These are phyloP conservation scores for Trogon surrucura DNA, from an alignment of 2,113 vertebrate genomes.

Conservation along the genomic window DNA sequence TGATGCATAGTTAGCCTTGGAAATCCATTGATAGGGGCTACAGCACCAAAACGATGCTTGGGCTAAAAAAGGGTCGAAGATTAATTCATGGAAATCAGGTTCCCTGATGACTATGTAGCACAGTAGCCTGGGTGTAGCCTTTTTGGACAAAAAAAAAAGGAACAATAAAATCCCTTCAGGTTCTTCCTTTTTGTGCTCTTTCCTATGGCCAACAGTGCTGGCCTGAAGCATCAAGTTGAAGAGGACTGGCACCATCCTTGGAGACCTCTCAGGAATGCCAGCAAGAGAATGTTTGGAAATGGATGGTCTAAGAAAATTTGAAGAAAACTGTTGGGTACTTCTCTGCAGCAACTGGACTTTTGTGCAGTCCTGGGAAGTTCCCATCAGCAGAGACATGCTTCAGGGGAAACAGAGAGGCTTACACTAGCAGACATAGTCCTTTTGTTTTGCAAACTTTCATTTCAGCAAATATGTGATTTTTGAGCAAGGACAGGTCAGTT, in stretches of 20 bases:
- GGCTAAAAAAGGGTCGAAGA: neutral
- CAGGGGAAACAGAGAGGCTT: accelerated
- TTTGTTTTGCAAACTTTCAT: neutral
- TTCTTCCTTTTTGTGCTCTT: neutral
- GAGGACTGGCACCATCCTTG: accelerated
- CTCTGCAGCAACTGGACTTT: neutral
- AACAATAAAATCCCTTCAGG: neutral
- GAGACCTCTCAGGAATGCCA: neutral
- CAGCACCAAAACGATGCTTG: neutral
- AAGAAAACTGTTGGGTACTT: neutral
- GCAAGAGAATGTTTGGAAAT: neutral
- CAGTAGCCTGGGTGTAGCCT: neutral
- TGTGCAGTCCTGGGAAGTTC: neutral
- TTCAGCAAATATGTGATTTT: neutral
- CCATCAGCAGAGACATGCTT: neutral
- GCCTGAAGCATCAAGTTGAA: neutral
- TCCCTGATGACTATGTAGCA: neutral
- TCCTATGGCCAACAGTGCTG: neutral
- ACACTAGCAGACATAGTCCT: neutral
- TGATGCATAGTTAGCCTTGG: neutral
- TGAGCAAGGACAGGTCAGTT: neutral
- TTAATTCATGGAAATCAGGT: neutral
- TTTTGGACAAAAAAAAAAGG: neutral
- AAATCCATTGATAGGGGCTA: neutral
- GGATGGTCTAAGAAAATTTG: neutral